Base-by-base conservation (phyloP, 2,888 invertebrate species). In the Drosophila kambysellisi region DNA sequence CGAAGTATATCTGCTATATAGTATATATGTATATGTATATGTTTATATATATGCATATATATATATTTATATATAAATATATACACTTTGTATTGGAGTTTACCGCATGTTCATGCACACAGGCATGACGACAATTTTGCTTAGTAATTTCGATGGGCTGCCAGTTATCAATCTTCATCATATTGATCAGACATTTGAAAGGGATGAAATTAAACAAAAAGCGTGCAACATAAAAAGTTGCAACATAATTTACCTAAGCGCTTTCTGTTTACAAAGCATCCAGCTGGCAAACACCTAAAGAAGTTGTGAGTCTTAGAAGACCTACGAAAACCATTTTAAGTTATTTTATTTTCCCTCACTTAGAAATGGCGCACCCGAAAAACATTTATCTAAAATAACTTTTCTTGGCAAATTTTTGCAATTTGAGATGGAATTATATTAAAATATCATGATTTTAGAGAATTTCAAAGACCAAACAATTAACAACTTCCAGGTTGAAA, bases 161-260 rank as follows among this genome's bases (percentile, higher is more conserved):
- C 37, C 53, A 39, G 69, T 52, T 79, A 82, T 88, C 83, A 89
- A 82, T 89, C 85, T 85, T 85, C 66, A 70, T 83, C 67, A 65
- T 76, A 65, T 70, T 67, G 62, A 63, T 76, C 43, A 57, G 8
- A 59, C 53, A 50, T 43, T 41, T 25, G 20, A 50, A 41, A 41
- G 43, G 29, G 9, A 29, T 32, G 30, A 17, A 20, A 15, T 29
- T 29, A 20, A 20, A 6, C 20, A 46, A 51, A 46, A 29, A 37
- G 4, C 15, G 4, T 5, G 15, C 39, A 30, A 68, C 5, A 52
- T 8, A n/a, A 68, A 63, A 20, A 35, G 41, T 51, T 51, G 39
- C n/a, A 64, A 51, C 58, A 51, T 51, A 51, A 48, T 50, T 69
- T 56, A 68, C 39, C 25, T 48, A 65, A 41, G 32, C 33, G 1